Evolutionary conservation across 2,797 vertebrate genomes (phyloP).

Genomic region (Gallinago nigripennis): DNA sequence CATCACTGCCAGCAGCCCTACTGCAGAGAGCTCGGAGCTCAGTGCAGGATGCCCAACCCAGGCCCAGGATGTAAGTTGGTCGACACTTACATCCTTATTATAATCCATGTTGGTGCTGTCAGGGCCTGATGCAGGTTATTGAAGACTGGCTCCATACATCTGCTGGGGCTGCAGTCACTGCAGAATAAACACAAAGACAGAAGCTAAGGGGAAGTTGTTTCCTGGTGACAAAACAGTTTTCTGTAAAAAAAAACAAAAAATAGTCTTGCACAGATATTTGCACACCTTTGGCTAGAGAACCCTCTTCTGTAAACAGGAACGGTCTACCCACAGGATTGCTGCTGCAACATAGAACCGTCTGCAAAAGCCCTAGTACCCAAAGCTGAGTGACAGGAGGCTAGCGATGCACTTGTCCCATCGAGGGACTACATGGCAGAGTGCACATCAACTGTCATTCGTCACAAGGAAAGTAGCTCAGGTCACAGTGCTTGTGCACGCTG

Average conservation of each 20-base stretch:
- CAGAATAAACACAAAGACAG: background rate
- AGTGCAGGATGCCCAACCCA: background rate
- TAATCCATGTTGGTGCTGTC: background rate
- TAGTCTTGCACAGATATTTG: rapidly evolving
- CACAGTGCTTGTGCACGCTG: background rate
- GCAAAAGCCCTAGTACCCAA: background rate
- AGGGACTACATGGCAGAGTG: background rate
- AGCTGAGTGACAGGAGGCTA: background rate
- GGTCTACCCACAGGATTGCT: background rate
- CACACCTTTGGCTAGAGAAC: background rate
- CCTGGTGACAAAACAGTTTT: background rate
- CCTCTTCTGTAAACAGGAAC: background rate
- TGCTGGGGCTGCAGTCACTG: background rate
- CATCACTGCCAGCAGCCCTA: background rate
- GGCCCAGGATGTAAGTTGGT: background rate
- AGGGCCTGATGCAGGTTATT: background rate
- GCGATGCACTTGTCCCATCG: background rate
- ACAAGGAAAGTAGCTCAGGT: background rate
- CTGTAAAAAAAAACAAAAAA: background rate
- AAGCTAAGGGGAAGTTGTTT: background rate
- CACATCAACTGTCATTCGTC: background rate
- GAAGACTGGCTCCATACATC: background rate
- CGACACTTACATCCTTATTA: background rate
- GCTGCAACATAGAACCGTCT: background rate
- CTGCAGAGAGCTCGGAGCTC: background rate